Percentiles rank a stretch among this genome's conserved stretches.
Evolutionary conservation across 2,113 vertebrate species (phyloP).

Genomic region (Orientallactaga bullata): DNA sequence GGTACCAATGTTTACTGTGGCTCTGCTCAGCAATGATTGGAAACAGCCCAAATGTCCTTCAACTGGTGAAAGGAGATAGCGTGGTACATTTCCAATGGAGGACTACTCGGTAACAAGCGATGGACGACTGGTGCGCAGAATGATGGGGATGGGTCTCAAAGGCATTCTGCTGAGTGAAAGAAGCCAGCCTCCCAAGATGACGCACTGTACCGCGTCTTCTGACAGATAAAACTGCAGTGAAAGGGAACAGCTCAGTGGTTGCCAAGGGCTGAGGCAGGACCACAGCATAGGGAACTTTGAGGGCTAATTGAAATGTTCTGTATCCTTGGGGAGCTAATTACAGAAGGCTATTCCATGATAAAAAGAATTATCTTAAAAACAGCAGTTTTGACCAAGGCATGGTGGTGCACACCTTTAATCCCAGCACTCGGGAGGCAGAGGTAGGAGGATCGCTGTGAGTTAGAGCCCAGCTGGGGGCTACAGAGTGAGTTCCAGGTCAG

Average conservation of each 20-base stretch:
- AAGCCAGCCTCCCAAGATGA: background rate
- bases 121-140: accelerated
- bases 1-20: background rate
- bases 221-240: background rate
- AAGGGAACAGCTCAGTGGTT: background rate
- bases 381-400: too few relatives aligned
- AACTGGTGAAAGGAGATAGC: too few relatives aligned
- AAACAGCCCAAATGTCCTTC: too few relatives aligned
- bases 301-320: background rate
- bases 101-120: background rate
- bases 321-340: background rate
- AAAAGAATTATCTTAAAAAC: background rate
- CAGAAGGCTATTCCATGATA: background rate
- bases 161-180: background rate
- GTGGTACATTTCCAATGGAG: accelerated
- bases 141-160: accelerated
- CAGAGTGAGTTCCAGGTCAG: too few relatives aligned
- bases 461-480: too few relatives aligned
- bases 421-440: too few relatives aligned
- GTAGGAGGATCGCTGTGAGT: too few relatives aligned
- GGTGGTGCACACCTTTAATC: too few relatives aligned
- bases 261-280: background rate
- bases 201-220: background rate
- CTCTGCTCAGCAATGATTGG: background rate
- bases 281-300: too few relatives aligned